phyloP scores from a whole-genome alignment of 2,797 vertebrate species.

The Botia almorhae region DNA sequence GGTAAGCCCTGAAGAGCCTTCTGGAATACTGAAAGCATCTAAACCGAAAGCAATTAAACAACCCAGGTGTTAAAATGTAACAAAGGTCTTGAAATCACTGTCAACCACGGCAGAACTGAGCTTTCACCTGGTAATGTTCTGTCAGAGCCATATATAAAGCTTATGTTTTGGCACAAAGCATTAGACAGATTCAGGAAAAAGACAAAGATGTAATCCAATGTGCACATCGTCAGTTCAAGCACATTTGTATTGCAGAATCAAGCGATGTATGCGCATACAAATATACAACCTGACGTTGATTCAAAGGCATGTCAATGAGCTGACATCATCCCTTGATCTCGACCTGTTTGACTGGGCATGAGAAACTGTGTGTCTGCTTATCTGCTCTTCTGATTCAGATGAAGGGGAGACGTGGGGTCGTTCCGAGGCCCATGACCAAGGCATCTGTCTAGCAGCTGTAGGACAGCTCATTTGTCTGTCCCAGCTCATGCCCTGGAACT shows the following conservation, averaged over 20 bases:
- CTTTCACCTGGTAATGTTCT: neutral
- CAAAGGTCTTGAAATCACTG: neutral
- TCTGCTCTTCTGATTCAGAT: conserved; percentile 27
- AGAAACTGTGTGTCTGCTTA: conserved; percentile 35
- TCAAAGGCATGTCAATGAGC: conserved; percentile 21
- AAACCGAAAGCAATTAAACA: conserved; percentile 27
- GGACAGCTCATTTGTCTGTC: conserved; percentile 49
- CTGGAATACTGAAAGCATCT: neutral
- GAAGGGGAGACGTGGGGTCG: conserved; percentile 9
- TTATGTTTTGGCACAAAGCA: neutral
- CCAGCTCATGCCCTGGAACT: conserved; percentile 42
- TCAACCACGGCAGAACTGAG: conserved; percentile 14
- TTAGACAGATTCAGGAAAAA: neutral
- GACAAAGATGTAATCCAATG: neutral
- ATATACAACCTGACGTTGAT: conserved; percentile 33
- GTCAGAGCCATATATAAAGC: neutral
- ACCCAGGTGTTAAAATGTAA: conserved; percentile 32
- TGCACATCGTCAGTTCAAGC: conserved; percentile 10
- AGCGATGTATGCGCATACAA: conserved; percentile 20
- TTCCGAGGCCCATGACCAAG: conserved; percentile 50
- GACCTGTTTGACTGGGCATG: conserved; percentile 14
- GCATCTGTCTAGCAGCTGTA: conserved; percentile 61
- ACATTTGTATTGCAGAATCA: neutral
- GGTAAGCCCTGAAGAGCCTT: neutral
- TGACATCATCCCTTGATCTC: conserved; percentile 50